A percentile compares a stretch with the other conserved stretches of the same genome.
These are phyloP conservation scores for Cenopis cana DNA, from an alignment of 2,888 invertebrate genomes.

Conservation along the genomic window DNA sequence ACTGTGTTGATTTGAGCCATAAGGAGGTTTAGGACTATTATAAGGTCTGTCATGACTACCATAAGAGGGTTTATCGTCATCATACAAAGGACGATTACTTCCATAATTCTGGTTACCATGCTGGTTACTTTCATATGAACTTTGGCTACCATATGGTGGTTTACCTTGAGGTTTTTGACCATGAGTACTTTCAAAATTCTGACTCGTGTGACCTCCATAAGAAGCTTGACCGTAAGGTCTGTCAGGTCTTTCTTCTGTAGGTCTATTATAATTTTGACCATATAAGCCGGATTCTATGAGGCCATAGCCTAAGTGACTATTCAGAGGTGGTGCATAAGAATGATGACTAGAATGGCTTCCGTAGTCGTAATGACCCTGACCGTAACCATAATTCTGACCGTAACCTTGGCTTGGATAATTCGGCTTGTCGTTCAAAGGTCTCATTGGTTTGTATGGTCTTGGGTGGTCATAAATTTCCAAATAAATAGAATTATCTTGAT, in stretches of 20 bases:
- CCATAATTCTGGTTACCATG: slow-evolving; percentile 46
- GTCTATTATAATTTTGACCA: slow-evolving; percentile 53
- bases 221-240: slow-evolving; percentile 44
- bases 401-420: slow-evolving; percentile 55
- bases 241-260: slow-evolving; percentile 31
- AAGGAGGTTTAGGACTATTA: slow-evolving; percentile 42
- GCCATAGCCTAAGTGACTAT: slow-evolving; percentile 52
- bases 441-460: slow-evolving; percentile 62
- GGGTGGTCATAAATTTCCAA: slow-evolving; percentile 76
- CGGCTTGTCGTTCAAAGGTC: slow-evolving; percentile 56
- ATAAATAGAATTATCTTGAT: slow-evolving; percentile 69
- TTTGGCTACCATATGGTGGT: slow-evolving; percentile 45
- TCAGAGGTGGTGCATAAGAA: slow-evolving; percentile 58
- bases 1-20: slow-evolving; percentile 44
- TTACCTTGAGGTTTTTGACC: slow-evolving; percentile 46
- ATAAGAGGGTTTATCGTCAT: slow-evolving; percentile 48
- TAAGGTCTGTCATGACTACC: slow-evolving; percentile 48
- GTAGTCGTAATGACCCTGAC: slow-evolving; percentile 59
- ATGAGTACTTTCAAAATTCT: slow-evolving; percentile 40
- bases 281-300: slow-evolving; percentile 32
- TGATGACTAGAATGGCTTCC: slow-evolving; percentile 60
- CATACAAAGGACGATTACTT: slow-evolving; percentile 32
- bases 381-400: slow-evolving; percentile 55
- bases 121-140: slow-evolving; percentile 47
- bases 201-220: slow-evolving; percentile 39